Percentiles rank a stretch among this genome's conserved stretches.
phyloP scores from a whole-genome alignment of 2,797 vertebrate genomes.

The Eurystomus glaucurus region DNA sequence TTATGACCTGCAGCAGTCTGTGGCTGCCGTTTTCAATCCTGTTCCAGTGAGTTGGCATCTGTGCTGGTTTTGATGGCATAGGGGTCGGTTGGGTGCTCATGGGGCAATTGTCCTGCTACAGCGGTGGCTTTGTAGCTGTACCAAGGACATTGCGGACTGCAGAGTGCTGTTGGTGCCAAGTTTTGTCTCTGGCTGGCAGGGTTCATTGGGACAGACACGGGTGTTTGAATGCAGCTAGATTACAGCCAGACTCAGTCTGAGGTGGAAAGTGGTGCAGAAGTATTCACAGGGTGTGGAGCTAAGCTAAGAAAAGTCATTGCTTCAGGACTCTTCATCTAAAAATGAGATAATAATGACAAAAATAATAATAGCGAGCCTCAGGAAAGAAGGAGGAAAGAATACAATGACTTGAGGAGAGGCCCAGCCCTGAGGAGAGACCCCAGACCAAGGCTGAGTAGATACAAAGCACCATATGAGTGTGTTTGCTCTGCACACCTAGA shows the following conservation, averaged over 20 bases:
- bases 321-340: neutral
- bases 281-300: neutral
- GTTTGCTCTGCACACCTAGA: neutral
- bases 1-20: neutral
- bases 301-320: neutral
- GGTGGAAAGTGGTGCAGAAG: neutral
- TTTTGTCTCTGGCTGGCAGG: neutral
- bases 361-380: neutral
- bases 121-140: neutral
- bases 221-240: neutral
- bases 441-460: neutral
- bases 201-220: neutral
- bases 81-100: neutral
- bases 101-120: neutral
- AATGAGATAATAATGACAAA: neutral
- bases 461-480: neutral
- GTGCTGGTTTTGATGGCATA: accelerated
- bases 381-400: neutral
- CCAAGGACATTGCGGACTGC: accelerated
- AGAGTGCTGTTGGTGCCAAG: accelerated
- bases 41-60: neutral
- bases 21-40: neutral
- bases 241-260: neutral
- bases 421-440: neutral
- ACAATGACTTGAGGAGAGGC: neutral